Percentiles rank a stretch among this genome's conserved stretches.
Conservation (phyloP, 2,113 vertebrate genomes). For the Podarcis raffonei region DNA sequence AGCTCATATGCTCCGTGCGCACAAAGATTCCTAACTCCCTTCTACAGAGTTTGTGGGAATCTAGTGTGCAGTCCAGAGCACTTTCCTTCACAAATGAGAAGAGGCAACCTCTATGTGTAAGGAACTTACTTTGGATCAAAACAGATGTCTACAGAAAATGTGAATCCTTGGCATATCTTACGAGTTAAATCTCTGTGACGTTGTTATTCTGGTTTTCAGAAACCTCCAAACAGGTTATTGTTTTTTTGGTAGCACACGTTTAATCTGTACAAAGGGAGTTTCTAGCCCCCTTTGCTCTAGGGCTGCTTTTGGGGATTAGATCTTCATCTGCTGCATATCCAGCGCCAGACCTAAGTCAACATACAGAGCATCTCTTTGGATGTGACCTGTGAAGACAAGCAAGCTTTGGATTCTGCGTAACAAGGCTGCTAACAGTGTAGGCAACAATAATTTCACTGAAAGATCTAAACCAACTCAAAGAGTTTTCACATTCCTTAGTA, state of each 20-base stretch:
- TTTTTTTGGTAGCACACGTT: slow-evolving; percentile 6
- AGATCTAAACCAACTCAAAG: slow-evolving; percentile 56
- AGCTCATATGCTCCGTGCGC: background rate
- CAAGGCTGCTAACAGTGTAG: slow-evolving; percentile 67
- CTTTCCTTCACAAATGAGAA: background rate
- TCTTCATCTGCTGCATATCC: slow-evolving; percentile 38
- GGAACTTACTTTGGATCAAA: background rate
- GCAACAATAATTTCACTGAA: slow-evolving; percentile 55
- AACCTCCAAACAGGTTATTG: background rate
- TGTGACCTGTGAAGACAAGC: slow-evolving; percentile 21
- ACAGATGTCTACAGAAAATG: background rate
- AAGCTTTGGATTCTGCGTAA: slow-evolving; percentile 48
- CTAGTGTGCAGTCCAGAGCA: background rate
- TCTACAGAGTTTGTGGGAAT: background rate
- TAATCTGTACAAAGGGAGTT: slow-evolving; percentile 24
- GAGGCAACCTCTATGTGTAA: background rate
- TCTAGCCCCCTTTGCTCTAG: background rate
- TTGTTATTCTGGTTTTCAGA: slow-evolving; percentile 9
- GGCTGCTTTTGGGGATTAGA: slow-evolving; percentile 29
- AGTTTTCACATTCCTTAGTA: slow-evolving; percentile 71
- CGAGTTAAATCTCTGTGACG: slow-evolving; percentile 4
- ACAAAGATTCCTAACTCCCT: background rate
- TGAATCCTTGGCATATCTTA: slow-evolving; percentile 11
- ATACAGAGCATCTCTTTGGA: slow-evolving; percentile 39
- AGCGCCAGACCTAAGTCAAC: slow-evolving; percentile 41